Evolutionary conservation across 2,888 invertebrate genomes (phyloP).

Genomic region (Drosophila helvetica): DNA sequence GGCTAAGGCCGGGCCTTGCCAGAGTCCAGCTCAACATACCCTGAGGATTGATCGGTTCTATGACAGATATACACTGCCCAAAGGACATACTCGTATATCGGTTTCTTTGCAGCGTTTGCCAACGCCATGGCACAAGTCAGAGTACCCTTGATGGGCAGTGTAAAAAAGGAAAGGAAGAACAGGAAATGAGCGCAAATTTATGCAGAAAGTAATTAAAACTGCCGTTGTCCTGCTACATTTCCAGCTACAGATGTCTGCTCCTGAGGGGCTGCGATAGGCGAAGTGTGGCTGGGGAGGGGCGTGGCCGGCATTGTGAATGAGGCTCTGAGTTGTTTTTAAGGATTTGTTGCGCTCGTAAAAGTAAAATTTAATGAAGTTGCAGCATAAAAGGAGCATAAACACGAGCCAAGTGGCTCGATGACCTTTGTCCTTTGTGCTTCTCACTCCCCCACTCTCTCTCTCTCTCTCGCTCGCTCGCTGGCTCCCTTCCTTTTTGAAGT

Average conservation of each 20-base stretch:
- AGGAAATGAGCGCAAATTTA: slow-evolving; percentile 71
- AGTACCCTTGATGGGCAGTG: background rate
- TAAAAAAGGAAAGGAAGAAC: slow-evolving; percentile 1
- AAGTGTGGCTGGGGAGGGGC: slow-evolving; percentile 9
- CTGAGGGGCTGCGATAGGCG: background rate
- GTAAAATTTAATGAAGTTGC: slow-evolving; percentile 72
- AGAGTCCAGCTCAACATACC: background rate
- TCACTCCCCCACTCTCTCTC: too few relatives aligned
- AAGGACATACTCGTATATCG: too few relatives aligned
- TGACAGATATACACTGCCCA: background rate
- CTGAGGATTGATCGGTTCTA: background rate
- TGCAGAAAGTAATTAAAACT: slow-evolving; percentile 76
- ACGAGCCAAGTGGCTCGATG: slow-evolving; percentile 42
- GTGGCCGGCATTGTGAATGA: slow-evolving; percentile 30
- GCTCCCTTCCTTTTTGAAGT: slow-evolving; percentile 2
- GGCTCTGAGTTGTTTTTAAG: slow-evolving; percentile 56
- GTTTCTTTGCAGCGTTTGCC: too few relatives aligned
- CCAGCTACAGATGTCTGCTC: slow-evolving; percentile 13
- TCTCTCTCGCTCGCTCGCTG: background rate
- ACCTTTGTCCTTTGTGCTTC: slow-evolving; percentile 35
- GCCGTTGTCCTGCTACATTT: slow-evolving; percentile 57
- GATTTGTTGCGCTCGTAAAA: slow-evolving; percentile 60
- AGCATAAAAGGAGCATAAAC: slow-evolving; percentile 63
- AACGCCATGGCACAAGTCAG: background rate
- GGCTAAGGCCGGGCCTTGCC: slow-evolving; percentile 22